Evolutionary conservation across 2,888 invertebrate genomes (phyloP), one percentile per base, ranked within the genome.

Genomic region (Therioaphis trifolii): DNA sequence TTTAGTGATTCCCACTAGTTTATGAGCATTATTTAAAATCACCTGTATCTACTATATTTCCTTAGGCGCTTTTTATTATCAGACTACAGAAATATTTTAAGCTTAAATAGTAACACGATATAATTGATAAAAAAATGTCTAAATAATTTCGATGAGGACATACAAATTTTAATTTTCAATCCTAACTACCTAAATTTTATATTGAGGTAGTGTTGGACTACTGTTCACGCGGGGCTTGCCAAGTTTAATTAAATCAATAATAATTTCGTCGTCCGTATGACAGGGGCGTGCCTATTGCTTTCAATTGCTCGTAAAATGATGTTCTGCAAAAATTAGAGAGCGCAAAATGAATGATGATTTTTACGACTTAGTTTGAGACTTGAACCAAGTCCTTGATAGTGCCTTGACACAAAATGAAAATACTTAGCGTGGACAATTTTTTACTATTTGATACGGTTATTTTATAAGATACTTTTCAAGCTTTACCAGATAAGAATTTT

Each of bases 171-270:
- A 12, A 35, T 43, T 43, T 12, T 21, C 12, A 14, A 68, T 9
- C 18, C n/a, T 43, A 68, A 12, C 21, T 68, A n/a, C 18, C n/a
- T 43, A 68, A 12, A 43, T 68, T 68, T 68, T 21, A 43, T 40
- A 43, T 68, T 68, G 14, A 27, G 4, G n/a, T 52, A 52, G 29
- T 46, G 72, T 29, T n/a, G 27, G 72, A 35, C 72, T n/a, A 58
- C 29, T 29, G 29, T 75, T 75, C 24, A 40, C 15, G 43, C 43
- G 14, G 68, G 78, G 68, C 78, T 68, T 79, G 68, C 40, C 78
- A 14, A 35, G 14, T 21, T 55, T 69, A 52, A 77, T 77, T 77
- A 77, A 77, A 66, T 77, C 77, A 77, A 77, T 77, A 77, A 35
- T 77, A 35, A 52, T 77, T 49, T 35, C 35, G 77, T 63, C 15